These are phyloP conservation scores for Burhinus oedicnemus DNA, from an alignment of 2,113 vertebrate genomes.

Conservation along the genomic window DNA sequence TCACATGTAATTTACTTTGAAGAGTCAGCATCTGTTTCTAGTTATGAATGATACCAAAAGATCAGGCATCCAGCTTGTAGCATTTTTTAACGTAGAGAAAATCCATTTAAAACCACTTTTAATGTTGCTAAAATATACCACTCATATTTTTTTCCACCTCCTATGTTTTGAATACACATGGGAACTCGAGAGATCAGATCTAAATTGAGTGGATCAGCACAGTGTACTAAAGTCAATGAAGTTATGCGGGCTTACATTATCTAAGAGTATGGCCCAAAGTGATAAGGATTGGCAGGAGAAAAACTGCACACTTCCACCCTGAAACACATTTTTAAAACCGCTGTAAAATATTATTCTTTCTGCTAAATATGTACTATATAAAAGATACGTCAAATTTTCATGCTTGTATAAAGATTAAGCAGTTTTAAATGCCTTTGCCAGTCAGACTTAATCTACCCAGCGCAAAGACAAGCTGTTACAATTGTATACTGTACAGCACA, in stretches of 20 bases:
- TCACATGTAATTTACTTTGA: not conserved
- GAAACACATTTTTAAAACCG: not conserved
- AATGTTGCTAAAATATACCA: not conserved
- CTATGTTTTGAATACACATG: not conserved
- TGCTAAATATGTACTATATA: not conserved
- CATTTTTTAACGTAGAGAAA: not conserved
- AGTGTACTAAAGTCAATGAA: not conserved
- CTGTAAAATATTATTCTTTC: conserved; percentile 11
- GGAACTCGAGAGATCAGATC: not conserved
- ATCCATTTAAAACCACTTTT: not conserved
- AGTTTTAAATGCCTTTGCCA: not conserved
- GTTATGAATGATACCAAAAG: not conserved
- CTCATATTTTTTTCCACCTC: not conserved
- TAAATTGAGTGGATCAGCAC: conserved; percentile 18
- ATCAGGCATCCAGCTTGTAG: not conserved
- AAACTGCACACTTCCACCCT: not conserved
- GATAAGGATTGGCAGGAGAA: not conserved
- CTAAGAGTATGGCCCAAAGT: not conserved
- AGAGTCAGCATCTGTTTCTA: not conserved
- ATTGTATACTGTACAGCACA: not conserved
- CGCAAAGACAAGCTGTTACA: conserved; percentile 9
- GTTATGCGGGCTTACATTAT: not conserved
- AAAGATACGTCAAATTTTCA: not conserved
- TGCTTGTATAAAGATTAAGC: not conserved
- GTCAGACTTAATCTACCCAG: conserved; percentile 13